Conservation (phyloP, 2,797 vertebrate species). For the Nyctalus aviator region DNA sequence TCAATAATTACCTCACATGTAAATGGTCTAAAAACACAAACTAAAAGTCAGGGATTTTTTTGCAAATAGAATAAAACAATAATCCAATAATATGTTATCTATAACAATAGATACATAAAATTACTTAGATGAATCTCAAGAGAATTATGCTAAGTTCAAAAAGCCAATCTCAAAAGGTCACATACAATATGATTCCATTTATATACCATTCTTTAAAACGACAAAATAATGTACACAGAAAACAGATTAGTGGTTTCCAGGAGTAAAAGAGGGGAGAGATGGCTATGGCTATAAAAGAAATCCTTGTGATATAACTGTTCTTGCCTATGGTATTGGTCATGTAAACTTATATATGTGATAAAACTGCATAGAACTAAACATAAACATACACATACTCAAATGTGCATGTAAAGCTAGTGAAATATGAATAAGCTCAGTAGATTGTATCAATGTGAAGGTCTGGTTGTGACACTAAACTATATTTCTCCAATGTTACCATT, state of each 20-base stretch:
- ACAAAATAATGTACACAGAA: background rate
- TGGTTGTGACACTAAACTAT: background rate
- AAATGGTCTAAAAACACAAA: conserved; percentile 11
- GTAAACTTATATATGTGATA: background rate
- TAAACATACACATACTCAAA: background rate
- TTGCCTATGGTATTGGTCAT: background rate
- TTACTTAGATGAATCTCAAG: conserved; percentile 1
- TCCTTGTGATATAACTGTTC: background rate
- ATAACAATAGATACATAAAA: background rate
- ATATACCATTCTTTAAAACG: background rate
- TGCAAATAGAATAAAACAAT: background rate
- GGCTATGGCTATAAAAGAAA: background rate
- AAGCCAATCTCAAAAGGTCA: conserved; percentile 2
- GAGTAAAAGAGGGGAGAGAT: background rate
- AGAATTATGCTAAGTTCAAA: conserved; percentile 36
- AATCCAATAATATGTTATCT: background rate
- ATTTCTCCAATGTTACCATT: background rate
- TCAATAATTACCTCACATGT: background rate
- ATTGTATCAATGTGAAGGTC: background rate
- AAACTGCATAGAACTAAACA: background rate
- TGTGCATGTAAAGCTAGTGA: background rate
- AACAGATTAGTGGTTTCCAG: background rate
- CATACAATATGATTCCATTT: background rate
- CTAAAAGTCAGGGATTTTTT: background rate
- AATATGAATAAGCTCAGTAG: background rate